phyloP scores from a whole-genome alignment of 2,888 invertebrate species.

The Agapetus fuscipes region DNA sequence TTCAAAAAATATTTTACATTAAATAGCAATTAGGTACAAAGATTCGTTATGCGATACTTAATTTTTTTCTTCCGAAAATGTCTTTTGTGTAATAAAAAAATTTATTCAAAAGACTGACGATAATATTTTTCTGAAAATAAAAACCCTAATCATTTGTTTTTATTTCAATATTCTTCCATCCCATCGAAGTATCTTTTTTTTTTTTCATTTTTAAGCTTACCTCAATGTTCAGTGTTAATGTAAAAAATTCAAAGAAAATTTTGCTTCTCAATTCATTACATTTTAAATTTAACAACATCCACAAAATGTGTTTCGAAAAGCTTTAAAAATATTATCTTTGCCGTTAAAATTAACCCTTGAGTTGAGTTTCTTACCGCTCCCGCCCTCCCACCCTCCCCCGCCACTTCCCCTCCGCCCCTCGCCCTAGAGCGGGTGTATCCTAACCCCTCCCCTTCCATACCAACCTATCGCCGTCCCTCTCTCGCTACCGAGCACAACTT shows the following conservation, averaged over 20 bases:
- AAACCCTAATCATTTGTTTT: background rate
- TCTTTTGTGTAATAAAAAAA: background rate
- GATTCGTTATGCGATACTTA: no score
- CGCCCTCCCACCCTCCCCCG: constrained; percentile 6
- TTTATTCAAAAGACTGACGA: background rate
- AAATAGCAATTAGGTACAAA: no score
- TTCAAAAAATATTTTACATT: no score
- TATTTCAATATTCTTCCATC: background rate
- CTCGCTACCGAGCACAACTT: constrained; percentile 14
- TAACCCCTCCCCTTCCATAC: constrained; percentile 8
- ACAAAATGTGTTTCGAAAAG: no score
- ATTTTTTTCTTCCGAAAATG: no score
- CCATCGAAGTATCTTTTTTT: no score
- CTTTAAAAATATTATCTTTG: no score
- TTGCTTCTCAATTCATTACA: no score
- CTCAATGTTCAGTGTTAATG: no score
- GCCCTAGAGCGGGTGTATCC: constrained; percentile 6
- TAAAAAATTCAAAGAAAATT: no score
- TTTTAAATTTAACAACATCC: no score
- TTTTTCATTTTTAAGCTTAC: background rate
- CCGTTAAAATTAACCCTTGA: constrained; percentile 7
- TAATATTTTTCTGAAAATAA: background rate
- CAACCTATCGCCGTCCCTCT: constrained; percentile 8
- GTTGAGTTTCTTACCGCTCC: constrained; percentile 6
- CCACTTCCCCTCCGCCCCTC: constrained; percentile 1